phyloP scores from a whole-genome alignment of 2,797 vertebrate species.

The Bucorvus abyssinicus region DNA sequence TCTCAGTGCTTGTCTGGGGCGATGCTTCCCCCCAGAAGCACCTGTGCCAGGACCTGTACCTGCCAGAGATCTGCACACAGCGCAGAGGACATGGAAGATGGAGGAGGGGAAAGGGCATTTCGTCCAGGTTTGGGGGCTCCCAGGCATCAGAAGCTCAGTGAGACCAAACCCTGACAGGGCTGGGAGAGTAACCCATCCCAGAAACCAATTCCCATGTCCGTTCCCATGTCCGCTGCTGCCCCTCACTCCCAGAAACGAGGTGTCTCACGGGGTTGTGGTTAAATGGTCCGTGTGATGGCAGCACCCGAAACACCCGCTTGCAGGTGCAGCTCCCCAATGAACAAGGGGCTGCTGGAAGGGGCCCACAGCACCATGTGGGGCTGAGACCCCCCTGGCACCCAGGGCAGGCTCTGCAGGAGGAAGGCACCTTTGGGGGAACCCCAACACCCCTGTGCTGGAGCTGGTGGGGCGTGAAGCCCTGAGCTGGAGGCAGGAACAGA shows the following conservation, averaged over 20 bases:
- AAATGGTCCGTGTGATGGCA: neutral
- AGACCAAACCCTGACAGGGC: neutral
- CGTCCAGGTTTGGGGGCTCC: neutral
- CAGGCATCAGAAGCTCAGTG: neutral
- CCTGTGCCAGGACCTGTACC: neutral
- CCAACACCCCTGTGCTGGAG: neutral
- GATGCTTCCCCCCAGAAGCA: neutral
- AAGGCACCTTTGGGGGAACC: neutral
- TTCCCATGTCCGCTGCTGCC: neutral
- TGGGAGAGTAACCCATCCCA: neutral
- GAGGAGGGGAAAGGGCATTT: neutral
- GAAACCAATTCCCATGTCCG: neutral
- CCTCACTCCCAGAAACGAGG: rapidly evolving
- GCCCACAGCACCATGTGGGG: neutral
- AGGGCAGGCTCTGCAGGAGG: neutral
- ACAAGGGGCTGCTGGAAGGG: neutral
- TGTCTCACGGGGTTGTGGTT: neutral
- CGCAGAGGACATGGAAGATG: neutral
- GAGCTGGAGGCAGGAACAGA: neutral
- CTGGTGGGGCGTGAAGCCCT: neutral
- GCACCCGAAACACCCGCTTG: neutral
- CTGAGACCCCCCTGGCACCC: neutral
- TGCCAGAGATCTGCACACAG: neutral
- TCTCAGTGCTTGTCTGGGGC: rapidly evolving
- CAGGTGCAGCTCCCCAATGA: neutral